Percentiles rank a stretch among this genome's conserved stretches.
phyloP scores from a whole-genome alignment of 2,113 vertebrate genomes.

The Vicugna pacos region DNA sequence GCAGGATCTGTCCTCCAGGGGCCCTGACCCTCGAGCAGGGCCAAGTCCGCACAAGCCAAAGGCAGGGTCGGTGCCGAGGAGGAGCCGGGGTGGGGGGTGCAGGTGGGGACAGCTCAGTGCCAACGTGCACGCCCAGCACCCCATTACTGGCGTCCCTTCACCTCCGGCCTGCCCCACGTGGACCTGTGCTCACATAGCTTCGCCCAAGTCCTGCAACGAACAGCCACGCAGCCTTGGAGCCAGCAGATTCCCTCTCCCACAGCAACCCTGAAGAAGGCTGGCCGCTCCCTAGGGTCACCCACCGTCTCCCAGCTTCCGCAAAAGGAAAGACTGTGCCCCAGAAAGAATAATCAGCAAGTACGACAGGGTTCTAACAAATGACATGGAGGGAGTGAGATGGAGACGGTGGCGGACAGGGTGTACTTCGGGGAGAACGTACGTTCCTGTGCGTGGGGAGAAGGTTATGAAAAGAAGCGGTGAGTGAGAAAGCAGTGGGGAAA shows the following conservation, averaged over 20 bases:
- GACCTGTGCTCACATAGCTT: neutral
- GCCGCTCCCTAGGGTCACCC: neutral
- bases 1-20: neutral
- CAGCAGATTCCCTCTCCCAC: no score
- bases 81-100: neutral
- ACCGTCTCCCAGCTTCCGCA: neutral
- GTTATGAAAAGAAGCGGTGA: neutral
- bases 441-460: neutral
- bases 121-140: no score
- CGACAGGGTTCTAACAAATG: neutral
- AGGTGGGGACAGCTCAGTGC: no score
- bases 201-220: no score
- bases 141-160: no score
- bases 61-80: neutral
- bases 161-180: neutral
- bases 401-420: neutral
- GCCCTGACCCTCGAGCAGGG: neutral
- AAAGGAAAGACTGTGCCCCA: neutral
- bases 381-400: neutral
- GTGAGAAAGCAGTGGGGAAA: neutral
- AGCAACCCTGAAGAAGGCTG: neutral
- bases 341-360: neutral
- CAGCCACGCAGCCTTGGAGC: no score
- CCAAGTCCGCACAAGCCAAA: neutral
- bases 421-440: fast-evolving